Base-by-base conservation (phyloP, 2,797 vertebrate species). In the Hoplostethus mediterraneus region DNA sequence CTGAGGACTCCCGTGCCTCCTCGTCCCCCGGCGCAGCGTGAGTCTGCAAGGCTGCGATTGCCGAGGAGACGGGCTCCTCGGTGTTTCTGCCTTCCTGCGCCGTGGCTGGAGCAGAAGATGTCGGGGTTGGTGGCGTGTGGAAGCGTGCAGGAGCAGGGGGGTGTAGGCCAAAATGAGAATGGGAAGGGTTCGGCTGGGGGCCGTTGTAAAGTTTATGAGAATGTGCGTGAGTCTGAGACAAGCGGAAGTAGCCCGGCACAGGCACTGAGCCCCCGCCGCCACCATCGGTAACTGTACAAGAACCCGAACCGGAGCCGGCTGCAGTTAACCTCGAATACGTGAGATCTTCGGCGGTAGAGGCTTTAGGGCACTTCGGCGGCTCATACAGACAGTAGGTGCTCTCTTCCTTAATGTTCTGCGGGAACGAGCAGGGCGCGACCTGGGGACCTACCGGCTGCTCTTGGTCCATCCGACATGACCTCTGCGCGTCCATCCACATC, bases 201-300 rank as follows among this genome's bases (percentile, higher is more conserved):
- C 92, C 91, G 84, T 89, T 93, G 92, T 96, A 98, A 94, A 93
- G 95, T 95, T 98, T 99, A 93, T 93, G 93, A 92, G 97, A 93
- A 85, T 96, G 94, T 90, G 97, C 95, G 86, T 98, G 98, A 75
- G 97, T 96, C 95, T 99, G 98, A 85, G 97, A 99, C 79, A 99
- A 94, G 94, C 98, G 97, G 96, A 98, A 99, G 93, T 99, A 99
- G 86, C 98, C 97, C 66, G 97, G 98, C 84, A 99, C 97, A 49
- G 97, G 97, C 88, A 98, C 97, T 73, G 96, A 95, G 81, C 91
- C 89, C 67, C 88, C 89, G 77, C 90, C 79, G 67, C 94, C 88
- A 79, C 94, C 92, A 85, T 93, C 79, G 79, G 88, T 89, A 66
- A 93, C 91, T 79, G 95, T 87, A 83, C 96, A 96, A 79, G 95